These are phyloP conservation scores for Apis laboriosa DNA, from an alignment of 1,140 invertebrate genomes.

Conservation along the genomic window DNA sequence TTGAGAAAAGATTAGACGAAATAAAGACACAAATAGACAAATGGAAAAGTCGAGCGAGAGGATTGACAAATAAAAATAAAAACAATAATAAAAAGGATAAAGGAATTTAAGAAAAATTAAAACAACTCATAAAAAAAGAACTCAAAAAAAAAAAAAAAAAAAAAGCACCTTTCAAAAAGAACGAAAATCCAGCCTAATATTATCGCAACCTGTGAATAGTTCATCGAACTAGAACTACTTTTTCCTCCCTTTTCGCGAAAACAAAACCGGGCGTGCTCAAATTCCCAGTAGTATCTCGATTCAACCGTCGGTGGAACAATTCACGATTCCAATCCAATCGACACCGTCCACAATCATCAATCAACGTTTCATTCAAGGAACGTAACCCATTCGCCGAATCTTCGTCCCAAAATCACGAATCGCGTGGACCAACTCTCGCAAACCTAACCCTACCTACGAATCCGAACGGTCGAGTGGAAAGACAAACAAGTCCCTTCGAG, in stretches of 20 bases:
- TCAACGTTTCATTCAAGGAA: constrained; percentile 15
- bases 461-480: not conserved
- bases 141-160: not conserved
- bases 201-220: not conserved
- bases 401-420: not conserved
- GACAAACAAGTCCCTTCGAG: not conserved
- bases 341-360: constrained; percentile 8
- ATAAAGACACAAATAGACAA: not conserved
- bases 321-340: not conserved
- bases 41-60: too few species aligned
- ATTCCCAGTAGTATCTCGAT: not conserved
- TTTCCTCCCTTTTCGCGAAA: not conserved
- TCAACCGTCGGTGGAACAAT: not conserved
- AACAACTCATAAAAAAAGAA: too few species aligned
- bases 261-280: not conserved
- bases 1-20: not conserved
- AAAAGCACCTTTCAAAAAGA: not conserved
- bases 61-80: too few species aligned
- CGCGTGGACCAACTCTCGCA: not conserved
- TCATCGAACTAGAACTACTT: not conserved
- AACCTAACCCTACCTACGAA: not conserved
- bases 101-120: too few species aligned
- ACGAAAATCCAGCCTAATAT: not conserved
- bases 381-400: not conserved
- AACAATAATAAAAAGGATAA: too few species aligned